Evolutionary conservation across 2,113 vertebrate species (phyloP), one percentile per base, ranked within the genome.

Genomic region (Siniperca knerii): DNA sequence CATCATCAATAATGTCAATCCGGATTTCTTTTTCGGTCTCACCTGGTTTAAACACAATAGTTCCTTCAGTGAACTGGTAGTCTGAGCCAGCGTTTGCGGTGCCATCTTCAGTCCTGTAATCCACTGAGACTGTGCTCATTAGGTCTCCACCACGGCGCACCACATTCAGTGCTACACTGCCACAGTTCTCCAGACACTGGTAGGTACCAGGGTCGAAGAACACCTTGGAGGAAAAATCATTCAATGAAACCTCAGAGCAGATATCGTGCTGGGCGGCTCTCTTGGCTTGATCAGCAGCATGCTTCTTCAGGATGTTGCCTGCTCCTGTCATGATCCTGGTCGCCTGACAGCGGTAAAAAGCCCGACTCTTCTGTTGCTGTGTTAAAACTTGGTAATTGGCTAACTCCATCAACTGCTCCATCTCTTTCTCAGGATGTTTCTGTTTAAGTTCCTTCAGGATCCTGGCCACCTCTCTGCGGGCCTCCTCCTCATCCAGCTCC

Each of bases 101-200:
- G 20, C 98, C 98, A 0, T 99, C 98, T 90, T 99, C 98, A 0
- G 98, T 99, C 80, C 95, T 94, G 92, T 98, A 99, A 79, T 98
- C 96, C 37, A 99, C 97, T 0, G 95, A 96, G 6, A 99, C 94
- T 0, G 95, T 96, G 80, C 91, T 95, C n/a, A 93, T 96, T 66
- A 97, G 87, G 91, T 99, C 97, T 0, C 98, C 98, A 0, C 98
- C 98, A 0, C 96, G 95, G 1, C 98, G 96, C 18, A 97, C 78
- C 10, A 99, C 94, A 18, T 96, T 97, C 35, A 99, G 91, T 1
- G 96, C 96, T 0, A 98, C 96, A 0, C 96, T 97, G 23, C 98
- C 97, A 2, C 98, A 99, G 97, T 99, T 99, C 93, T 99, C 98
- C 77, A 98, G 87, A 92, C 98, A 99, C 94, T 98, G 98, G 80